A percentile compares a stretch with the other conserved stretches of the same genome.
Evolutionary conservation across 2,113 vertebrate species (phyloP).

Genomic region (Deroptyus accipitrinus): DNA sequence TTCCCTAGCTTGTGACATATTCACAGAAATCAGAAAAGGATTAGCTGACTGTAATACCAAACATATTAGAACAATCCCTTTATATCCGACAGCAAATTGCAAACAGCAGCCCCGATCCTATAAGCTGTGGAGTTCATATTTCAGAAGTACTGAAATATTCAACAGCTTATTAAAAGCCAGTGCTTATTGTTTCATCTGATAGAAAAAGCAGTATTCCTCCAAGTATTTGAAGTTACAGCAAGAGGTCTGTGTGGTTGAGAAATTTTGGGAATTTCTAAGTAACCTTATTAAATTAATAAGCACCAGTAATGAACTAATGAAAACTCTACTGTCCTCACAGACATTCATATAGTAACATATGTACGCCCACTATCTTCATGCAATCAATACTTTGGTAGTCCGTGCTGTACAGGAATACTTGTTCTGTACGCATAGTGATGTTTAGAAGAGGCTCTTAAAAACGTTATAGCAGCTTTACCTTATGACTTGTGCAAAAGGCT

Average conservation of each 20-base stretch:
- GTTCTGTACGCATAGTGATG: not conserved
- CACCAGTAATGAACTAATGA: not conserved
- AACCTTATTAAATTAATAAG: not conserved
- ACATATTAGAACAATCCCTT: constrained; percentile 54
- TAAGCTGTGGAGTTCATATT: not conserved
- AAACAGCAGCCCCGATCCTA: not conserved
- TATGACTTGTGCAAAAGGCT: not conserved
- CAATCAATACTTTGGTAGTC: not conserved
- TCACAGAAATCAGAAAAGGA: constrained; percentile 19
- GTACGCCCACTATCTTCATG: not conserved
- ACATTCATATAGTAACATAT: too few species aligned
- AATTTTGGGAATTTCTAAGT: not conserved
- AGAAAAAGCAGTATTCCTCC: not conserved
- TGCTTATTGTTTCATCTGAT: not conserved
- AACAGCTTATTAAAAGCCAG: constrained; percentile 25
- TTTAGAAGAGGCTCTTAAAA: not conserved
- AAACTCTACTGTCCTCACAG: not conserved
- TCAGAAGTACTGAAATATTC: constrained; percentile 46
- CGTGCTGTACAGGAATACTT: not conserved
- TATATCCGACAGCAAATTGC: constrained; percentile 44
- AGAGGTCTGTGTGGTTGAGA: not conserved
- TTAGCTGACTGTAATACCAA: constrained; percentile 37
- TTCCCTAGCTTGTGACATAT: not conserved
- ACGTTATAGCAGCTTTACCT: not conserved
- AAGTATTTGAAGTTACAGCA: not conserved